Percentiles rank a stretch among this genome's conserved stretches.
Conservation (phyloP, 2,797 vertebrate species). For the Chaenodraco wilsoni region DNA sequence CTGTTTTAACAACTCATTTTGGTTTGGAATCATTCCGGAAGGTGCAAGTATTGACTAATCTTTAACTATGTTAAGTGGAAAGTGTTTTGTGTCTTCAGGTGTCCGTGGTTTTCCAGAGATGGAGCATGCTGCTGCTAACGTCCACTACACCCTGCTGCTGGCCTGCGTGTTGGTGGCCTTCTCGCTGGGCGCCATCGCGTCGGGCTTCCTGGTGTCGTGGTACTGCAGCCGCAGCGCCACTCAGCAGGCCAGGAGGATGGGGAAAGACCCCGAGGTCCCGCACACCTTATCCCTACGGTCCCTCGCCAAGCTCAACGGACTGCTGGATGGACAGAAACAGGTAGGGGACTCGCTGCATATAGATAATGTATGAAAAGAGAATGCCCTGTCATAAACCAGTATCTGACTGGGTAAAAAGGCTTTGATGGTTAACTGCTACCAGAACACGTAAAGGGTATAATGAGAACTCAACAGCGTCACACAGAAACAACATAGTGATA, state of each 20-base stretch:
- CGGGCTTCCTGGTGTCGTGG: conserved; percentile 87
- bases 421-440: background rate
- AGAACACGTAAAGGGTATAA: too few relatives aligned
- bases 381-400: background rate
- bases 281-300: conserved; percentile 86
- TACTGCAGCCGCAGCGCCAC: conserved; percentile 81
- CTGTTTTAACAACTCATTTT: too few relatives aligned
- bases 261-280: conserved; percentile 84
- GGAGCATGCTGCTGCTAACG: conserved; percentile 59
- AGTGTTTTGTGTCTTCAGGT: conserved; percentile 55
- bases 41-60: too few relatives aligned
- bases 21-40: too few relatives aligned
- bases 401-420: background rate
- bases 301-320: conserved; percentile 86
- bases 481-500: too few relatives aligned
- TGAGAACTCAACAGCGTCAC: too few relatives aligned
- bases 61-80: background rate
- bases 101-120: conserved; percentile 70
- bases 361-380: background rate
- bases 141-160: conserved; percentile 88
- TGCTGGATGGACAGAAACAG: conserved; percentile 78
- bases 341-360: conserved; percentile 37
- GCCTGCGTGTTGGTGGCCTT: conserved; percentile 88
- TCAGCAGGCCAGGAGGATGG: conserved; percentile 44
- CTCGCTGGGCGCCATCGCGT: conserved; percentile 85